phyloP scores from a whole-genome alignment of 2,888 invertebrate genomes.

The Drosophila borborema region DNA sequence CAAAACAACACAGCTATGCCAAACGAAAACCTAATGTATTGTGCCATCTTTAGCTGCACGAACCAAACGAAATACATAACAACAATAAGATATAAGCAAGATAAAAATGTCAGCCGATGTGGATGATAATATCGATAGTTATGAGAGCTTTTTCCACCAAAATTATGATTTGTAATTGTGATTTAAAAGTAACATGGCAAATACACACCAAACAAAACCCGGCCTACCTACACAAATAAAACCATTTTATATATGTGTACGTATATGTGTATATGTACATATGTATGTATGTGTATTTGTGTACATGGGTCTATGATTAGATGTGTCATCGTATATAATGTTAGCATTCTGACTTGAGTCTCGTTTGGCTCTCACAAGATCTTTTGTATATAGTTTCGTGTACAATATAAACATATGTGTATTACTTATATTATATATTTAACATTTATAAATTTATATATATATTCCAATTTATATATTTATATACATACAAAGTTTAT shows the following conservation, averaged over 20 bases:
- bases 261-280: background rate
- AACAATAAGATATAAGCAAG: background rate
- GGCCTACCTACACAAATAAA: conserved; percentile 2
- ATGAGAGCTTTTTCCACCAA: background rate
- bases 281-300: background rate
- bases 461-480: background rate
- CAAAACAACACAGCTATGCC: background rate
- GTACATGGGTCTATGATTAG: background rate
- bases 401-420: background rate
- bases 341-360: background rate
- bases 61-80: background rate
- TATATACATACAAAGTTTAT: background rate
- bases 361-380: background rate
- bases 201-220: background rate
- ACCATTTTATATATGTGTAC: background rate
- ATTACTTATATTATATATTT: background rate
- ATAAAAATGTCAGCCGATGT: background rate
- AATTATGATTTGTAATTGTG: background rate
- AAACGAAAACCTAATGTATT: background rate
- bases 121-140: conserved; percentile 5
- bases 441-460: background rate
- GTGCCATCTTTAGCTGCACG: background rate
- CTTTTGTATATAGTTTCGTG: background rate
- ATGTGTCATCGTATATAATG: conserved; percentile 13
- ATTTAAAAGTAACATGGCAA: background rate